Percentiles rank a stretch among this genome's conserved stretches.
Conservation (phyloP, 2,888 invertebrate genomes). For the Ichneumon xanthorius region DNA sequence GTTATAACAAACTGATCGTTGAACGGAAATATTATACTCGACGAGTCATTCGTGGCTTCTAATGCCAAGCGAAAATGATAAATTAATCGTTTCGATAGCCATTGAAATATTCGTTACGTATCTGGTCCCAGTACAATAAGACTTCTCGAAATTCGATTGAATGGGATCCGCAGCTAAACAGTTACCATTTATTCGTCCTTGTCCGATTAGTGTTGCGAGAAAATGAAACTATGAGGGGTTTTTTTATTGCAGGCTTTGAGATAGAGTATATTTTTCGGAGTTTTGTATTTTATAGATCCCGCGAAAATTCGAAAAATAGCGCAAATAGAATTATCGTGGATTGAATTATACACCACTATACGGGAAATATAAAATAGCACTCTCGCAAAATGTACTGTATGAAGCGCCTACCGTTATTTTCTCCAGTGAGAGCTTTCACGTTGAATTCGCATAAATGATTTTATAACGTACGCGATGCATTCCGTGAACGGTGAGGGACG, state of each 20-base stretch:
- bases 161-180: constrained; percentile 30
- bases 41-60: not conserved
- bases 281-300: not conserved
- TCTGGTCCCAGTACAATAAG: constrained; percentile 66
- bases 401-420: not conserved
- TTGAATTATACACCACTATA: not conserved
- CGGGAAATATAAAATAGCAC: not conserved
- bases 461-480: constrained; percentile 6
- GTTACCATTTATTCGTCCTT: constrained; percentile 16
- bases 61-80: constrained; percentile 21
- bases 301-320: not conserved
- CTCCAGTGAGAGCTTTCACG: not conserved
- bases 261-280: not conserved
- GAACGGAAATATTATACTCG: constrained; percentile 9
- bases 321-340: not conserved
- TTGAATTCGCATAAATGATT: not conserved
- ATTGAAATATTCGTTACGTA: constrained; percentile 57
- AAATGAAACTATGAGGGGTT: not conserved
- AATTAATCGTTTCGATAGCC: constrained; percentile 57
- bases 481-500: constrained; percentile 12
- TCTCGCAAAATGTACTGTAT: not conserved
- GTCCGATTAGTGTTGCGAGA: constrained; percentile 1
- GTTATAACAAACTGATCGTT: constrained; percentile 39
- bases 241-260: not conserved
- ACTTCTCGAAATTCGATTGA: constrained; percentile 58